phyloP scores from a whole-genome alignment of 2,797 vertebrate species.

The Lophius americanus region DNA sequence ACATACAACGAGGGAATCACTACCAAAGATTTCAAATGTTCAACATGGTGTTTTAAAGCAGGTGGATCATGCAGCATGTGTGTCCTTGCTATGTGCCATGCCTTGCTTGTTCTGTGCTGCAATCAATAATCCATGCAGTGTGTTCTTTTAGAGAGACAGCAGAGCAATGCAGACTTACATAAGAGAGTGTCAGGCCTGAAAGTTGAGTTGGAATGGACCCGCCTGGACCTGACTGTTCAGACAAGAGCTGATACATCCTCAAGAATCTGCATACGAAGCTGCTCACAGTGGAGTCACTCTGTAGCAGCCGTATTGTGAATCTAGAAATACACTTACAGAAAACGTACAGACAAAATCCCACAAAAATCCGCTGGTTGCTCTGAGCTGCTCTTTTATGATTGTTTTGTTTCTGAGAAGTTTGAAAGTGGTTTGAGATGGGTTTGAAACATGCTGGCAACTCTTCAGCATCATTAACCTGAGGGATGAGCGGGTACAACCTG shows the following conservation, averaged over 20 bases:
- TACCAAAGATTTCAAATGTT: background rate
- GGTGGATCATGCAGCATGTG: conserved; percentile 5
- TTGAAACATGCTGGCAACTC: conserved; percentile 27
- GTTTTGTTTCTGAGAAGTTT: conserved; percentile 28
- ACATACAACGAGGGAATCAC: conserved; percentile 48
- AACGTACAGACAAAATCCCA: background rate
- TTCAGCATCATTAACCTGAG: conserved; percentile 24
- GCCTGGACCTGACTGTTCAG: conserved; percentile 35
- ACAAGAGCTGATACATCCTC: conserved; percentile 6
- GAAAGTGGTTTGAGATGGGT: conserved; percentile 9
- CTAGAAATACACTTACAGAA: background rate
- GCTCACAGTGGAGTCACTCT: conserved; percentile 4
- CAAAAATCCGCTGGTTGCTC: background rate
- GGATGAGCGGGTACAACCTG: conserved; percentile 32
- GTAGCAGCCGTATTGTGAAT: conserved; percentile 2
- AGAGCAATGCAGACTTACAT: conserved; percentile 57
- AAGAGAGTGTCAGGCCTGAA: conserved; percentile 59
- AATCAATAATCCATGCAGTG: conserved; percentile 71
- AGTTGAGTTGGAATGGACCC: conserved; percentile 30
- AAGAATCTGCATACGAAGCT: conserved; percentile 8
- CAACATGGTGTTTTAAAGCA: background rate
- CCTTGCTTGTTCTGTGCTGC: conserved; percentile 14
- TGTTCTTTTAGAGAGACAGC: conserved; percentile 42
- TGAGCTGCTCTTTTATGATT: conserved; percentile 18
- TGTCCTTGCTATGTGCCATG: conserved; percentile 45